Evolutionary conservation across 2,888 invertebrate species (phyloP), one percentile per base, ranked within the genome.

Genomic region (Phlogophora meticulosa): DNA sequence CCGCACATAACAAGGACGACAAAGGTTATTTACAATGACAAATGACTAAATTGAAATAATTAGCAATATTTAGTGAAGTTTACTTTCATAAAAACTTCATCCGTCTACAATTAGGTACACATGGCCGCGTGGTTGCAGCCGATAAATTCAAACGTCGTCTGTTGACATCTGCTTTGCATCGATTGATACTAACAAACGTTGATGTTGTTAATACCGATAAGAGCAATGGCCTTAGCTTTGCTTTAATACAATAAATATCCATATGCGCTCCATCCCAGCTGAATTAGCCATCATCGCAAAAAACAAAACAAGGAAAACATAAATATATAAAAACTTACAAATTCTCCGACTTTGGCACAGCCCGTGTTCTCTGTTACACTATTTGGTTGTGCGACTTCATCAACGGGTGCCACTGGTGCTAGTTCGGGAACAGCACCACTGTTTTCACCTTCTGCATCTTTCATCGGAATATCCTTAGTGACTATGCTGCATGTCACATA

Each of bases 281-380:
- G 32, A 40, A 10, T 42, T 24, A 15, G 11, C 22, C 15, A 40
- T 56, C 38, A 20, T 34, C 48, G n/a, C 43, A 22, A 63, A 49
- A 58, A 57, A 45, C 13, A 67, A 55, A 64, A 70, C 43, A 59
- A 79, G 63, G 63, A 69, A 75, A 75, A n/a, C n/a, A n/a, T n/a
- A n/a, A 72, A 51, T 0, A 34, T 36, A 56, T 1, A 24, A 38
- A 59, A 64, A 93, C 93, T 90, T 88, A 94, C 94, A 75, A 89
- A 92, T 72, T 91, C 81, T 64, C 94, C 94, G 59, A 93, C 84
- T 69, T 86, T 81, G 15, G 82, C 89, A 71, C 94, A 94, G 51
- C 83, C 75, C 51, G 57, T 72, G 20, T 78, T 63, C 22, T 52
- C 46, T 1, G 61, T 45, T n/a, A 48, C 65, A 48, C 34, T 57